Evolutionary conservation across 2,888 invertebrate species (phyloP).

Genomic region (Drosophila anomalipes): DNA sequence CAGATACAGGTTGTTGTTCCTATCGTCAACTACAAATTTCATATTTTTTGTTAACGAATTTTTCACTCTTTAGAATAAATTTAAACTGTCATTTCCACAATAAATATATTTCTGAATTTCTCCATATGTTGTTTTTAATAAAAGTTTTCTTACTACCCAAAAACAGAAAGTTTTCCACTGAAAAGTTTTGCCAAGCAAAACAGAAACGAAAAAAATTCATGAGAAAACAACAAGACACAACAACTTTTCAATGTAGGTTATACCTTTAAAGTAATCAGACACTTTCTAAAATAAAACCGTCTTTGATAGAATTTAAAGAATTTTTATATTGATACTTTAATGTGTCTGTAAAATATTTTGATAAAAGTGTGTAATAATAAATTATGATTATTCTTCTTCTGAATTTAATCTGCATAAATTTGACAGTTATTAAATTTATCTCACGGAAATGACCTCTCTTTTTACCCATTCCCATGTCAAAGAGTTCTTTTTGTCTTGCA

Average conservation of each 20-base stretch:
- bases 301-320: not conserved
- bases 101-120: not conserved
- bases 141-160: not conserved
- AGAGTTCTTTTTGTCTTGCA: not conserved
- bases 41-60: not conserved
- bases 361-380: not conserved
- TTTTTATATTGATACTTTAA: not conserved
- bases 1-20: not conserved
- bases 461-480: not conserved
- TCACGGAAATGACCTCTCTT: not conserved
- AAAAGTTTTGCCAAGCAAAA: not conserved
- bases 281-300: not conserved
- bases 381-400: not conserved
- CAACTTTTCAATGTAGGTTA: not conserved
- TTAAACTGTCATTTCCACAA: not conserved
- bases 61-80: not conserved
- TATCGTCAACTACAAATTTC: not conserved
- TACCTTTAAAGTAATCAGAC: not conserved
- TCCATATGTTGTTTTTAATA: not conserved
- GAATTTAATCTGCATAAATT: not conserved
- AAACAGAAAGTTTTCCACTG: not conserved
- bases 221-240: not conserved
- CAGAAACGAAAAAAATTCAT: not conserved
- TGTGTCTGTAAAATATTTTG: not conserved
- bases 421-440: not conserved